These are phyloP conservation scores for Gisinianus flammeolus DNA, from an alignment of 2,888 invertebrate species.

Conservation along the genomic window DNA sequence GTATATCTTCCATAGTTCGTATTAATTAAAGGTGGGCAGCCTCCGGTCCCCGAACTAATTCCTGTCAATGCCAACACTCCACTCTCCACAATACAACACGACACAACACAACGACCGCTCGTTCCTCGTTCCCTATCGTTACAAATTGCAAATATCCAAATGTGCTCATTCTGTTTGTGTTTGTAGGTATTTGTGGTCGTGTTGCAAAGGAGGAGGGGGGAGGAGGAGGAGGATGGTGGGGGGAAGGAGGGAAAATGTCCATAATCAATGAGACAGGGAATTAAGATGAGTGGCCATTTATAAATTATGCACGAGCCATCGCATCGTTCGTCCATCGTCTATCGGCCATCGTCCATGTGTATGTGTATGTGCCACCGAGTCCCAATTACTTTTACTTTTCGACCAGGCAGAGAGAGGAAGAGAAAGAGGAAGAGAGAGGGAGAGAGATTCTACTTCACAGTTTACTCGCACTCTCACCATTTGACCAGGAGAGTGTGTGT, in stretches of 20 bases:
- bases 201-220: background rate
- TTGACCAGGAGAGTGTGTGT: background rate
- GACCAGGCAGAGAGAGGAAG: background rate
- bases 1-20: too few species aligned
- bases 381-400: background rate
- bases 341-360: too few species aligned
- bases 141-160: too few species aligned
- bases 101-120: too few species aligned
- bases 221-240: background rate
- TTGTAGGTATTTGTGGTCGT: background rate
- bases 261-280: background rate
- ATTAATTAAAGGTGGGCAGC: too few species aligned
- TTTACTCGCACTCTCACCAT: background rate
- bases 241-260: background rate
- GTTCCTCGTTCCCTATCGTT: background rate
- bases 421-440: background rate
- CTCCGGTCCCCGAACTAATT: too few species aligned
- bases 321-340: too few species aligned
- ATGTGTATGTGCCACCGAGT: background rate
- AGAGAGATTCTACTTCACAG: background rate
- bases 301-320: slow-evolving; percentile 4
- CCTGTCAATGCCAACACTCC: background rate
- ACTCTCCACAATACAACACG: background rate
- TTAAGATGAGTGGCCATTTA: slow-evolving; percentile 6
- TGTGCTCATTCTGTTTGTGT: background rate